A percentile compares a stretch with the other conserved stretches of the same genome.
Conservation (phyloP, 2,888 invertebrate species). For the Odontomyia ornata region DNA sequence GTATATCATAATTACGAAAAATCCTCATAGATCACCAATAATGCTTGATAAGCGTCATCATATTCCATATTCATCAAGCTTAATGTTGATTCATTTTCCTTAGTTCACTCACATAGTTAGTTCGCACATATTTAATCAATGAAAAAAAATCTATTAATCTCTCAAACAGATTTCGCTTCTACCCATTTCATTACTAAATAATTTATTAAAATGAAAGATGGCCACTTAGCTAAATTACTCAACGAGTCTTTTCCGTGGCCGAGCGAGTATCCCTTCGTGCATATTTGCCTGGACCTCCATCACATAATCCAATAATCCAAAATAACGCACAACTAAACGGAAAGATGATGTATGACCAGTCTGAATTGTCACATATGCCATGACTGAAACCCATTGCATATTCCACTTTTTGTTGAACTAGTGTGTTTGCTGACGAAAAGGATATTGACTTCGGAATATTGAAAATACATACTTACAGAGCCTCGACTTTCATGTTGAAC, state of each 20-base stretch:
- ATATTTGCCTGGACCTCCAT: slow-evolving; percentile 7
- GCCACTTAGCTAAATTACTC: slow-evolving; percentile 65
- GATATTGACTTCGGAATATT: too few relatives aligned
- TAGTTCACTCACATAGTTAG: background rate
- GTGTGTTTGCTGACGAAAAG: too few relatives aligned
- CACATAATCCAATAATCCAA: slow-evolving; percentile 42
- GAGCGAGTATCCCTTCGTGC: background rate
- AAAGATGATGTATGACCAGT: slow-evolving; percentile 45
- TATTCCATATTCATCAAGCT: slow-evolving; percentile 15
- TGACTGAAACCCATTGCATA: background rate
- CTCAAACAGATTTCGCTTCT: slow-evolving; percentile 37
- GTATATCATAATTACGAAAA: too few relatives aligned
- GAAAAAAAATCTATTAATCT: slow-evolving; percentile 29
- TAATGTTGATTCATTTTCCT: slow-evolving; percentile 6
- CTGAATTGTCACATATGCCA: slow-evolving; percentile 47
- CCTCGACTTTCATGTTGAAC: too few relatives aligned
- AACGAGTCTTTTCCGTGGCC: slow-evolving; percentile 6
- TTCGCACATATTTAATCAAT: slow-evolving; percentile 22
- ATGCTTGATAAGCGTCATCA: background rate
- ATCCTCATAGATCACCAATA: too few relatives aligned
- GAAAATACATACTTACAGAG: too few relatives aligned
- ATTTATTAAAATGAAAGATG: slow-evolving; percentile 62
- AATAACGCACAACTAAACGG: slow-evolving; percentile 37
- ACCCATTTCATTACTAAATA: slow-evolving; percentile 26
- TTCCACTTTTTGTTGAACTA: background rate